Base-by-base conservation (phyloP, 53 echinoderm and acorn worm genomes). In the Holothuria leucospilota region DNA sequence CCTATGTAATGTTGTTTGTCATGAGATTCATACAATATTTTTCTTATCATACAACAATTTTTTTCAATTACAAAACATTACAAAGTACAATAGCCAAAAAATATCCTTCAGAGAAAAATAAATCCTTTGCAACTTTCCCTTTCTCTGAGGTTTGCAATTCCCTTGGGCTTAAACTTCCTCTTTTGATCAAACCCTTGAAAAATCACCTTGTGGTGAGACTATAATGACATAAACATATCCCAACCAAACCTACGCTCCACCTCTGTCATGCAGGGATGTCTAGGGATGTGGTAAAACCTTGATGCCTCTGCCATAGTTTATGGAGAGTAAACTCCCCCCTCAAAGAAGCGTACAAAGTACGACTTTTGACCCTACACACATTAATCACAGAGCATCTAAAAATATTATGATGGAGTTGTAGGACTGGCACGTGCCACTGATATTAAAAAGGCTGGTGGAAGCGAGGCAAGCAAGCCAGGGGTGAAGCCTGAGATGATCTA, bases 361-460 rank as follows among this genome's bases (percentile, higher is more conserved):
- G 52, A 75, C 51, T 49, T 75, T 75, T 75, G 75, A 75, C 75
- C 75, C 75, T 28, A 75, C 75, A 51, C 26, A 49, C 75, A 75
- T 75, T 75, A 75, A 75, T 75, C 75, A 75, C 51, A 40, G 25
- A 49, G 52, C 21, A 52, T 75, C 75, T 75, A 75, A 75, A 75
- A 75, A 75, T 75, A 75, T 75, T 75, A 75, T 75, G 75, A 75
- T 75, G 75, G 75, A 75, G 51, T 49, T 75, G 51, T 26, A 38
- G 52, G 26, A 49, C 52, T 49, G 75, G 75, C 75, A 75, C 75
- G 75, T 75, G 75, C 75, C 75, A 51, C 52, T 30, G 75, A 53
- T 42, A 75, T 75, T 75, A 75, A 75, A 75, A 75, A 49, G 27
- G 25, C 24, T 26, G 75, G 75, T 28, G 75, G 49, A 75, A 53